A percentile compares a stretch with the other conserved stretches of the same genome.
Conservation (phyloP, 1,140 invertebrate species). For the Coenobita brevimanus region DNA sequence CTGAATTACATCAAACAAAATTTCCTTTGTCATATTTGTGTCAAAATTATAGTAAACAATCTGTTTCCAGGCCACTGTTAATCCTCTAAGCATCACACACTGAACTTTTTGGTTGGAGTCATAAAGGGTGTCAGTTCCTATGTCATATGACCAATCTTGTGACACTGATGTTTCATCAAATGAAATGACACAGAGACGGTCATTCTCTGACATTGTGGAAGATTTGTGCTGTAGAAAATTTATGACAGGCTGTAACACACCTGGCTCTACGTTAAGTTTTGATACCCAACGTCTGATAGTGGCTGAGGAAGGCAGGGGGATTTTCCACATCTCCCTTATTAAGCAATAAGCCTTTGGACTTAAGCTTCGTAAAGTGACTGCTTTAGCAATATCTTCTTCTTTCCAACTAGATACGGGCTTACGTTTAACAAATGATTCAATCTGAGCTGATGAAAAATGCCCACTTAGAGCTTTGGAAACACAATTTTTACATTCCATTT, state of each 20-base stretch:
- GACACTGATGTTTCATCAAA: constrained; percentile 35
- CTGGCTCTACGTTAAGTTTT: constrained; percentile 14
- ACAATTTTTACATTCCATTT: too few relatives aligned
- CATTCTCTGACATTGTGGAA: constrained; percentile 2
- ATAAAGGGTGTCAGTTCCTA: neutral
- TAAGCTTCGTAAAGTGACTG: too few relatives aligned
- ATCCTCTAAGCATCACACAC: constrained; percentile 8
- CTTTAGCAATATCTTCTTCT: too few relatives aligned
- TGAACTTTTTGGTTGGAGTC: neutral
- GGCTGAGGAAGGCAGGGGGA: neutral
- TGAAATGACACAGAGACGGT: neutral
- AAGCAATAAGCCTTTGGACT: too few relatives aligned
- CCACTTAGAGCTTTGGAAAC: too few relatives aligned
- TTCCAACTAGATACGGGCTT: too few relatives aligned
- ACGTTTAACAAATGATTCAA: too few relatives aligned
- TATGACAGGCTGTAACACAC: neutral
- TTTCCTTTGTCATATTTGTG: neutral
- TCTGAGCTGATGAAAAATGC: too few relatives aligned
- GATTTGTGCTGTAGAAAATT: constrained; percentile 11
- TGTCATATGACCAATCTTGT: constrained; percentile 26
- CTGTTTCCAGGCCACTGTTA: constrained; percentile 24
- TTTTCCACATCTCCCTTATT: neutral
- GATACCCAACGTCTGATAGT: too few relatives aligned
- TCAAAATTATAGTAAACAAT: constrained; percentile 31
- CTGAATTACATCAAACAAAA: constrained; percentile 23